phyloP scores from a whole-genome alignment of 1,140 invertebrate genomes.

The Lutraria rhynchaena region DNA sequence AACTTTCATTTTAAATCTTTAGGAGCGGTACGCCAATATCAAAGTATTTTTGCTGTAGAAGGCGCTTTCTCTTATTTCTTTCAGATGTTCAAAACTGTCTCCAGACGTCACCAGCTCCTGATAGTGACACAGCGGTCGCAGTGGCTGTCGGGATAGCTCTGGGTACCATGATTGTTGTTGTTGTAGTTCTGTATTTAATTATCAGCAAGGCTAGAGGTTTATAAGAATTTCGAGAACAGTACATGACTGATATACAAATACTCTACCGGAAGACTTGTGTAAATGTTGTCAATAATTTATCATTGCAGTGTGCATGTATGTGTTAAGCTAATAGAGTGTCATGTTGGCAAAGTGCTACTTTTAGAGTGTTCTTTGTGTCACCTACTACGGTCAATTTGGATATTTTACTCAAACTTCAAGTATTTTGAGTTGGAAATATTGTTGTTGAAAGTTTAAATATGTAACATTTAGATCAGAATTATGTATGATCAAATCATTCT shows the following conservation, averaged over 20 bases:
- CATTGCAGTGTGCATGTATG: background rate
- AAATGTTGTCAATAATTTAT: too few species aligned
- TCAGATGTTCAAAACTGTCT: slow-evolving; percentile 19
- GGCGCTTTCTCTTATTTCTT: background rate
- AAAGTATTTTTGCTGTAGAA: background rate
- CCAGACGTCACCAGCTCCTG: background rate
- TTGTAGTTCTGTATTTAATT: slow-evolving; percentile 7
- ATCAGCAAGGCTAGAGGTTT: background rate
- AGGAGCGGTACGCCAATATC: background rate
- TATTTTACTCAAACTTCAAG: too few species aligned
- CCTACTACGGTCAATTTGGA: too few species aligned
- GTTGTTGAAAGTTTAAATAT: too few species aligned
- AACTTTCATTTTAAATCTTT: background rate
- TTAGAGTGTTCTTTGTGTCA: too few species aligned
- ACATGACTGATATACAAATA: too few species aligned
- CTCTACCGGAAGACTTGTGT: too few species aligned
- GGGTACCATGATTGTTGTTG: slow-evolving; percentile 3
- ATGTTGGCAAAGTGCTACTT: too few species aligned
- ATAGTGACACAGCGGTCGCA: background rate
- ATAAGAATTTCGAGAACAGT: too few species aligned
- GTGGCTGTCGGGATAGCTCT: slow-evolving; percentile 27
- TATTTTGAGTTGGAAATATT: too few species aligned
- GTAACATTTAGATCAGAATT: too few species aligned
- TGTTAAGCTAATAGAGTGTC: background rate
- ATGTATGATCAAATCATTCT: too few species aligned